Evolutionary conservation across 2,888 invertebrate species (phyloP).

Genomic region (Tetanocera ferruginea): DNA sequence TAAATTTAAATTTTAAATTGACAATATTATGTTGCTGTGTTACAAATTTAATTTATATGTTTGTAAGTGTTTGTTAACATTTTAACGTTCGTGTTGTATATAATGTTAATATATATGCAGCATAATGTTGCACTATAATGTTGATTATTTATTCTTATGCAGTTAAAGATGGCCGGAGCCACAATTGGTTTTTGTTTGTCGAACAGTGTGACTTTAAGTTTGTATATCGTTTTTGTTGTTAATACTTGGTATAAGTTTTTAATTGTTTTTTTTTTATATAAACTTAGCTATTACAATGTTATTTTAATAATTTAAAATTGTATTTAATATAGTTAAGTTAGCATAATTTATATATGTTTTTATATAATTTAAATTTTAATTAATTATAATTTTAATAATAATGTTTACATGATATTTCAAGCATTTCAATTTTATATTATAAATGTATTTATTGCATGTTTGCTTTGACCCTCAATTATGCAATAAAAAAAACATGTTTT

Average conservation of each 20-base stretch:
- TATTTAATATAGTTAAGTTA: not conserved
- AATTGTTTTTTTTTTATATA: not conserved
- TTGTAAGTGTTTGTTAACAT: too few species aligned
- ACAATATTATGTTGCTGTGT: not conserved
- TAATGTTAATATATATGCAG: conserved; percentile 35
- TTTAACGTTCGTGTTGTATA: conserved; percentile 29
- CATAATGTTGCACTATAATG: too few species aligned
- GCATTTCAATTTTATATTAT: conserved; percentile 11
- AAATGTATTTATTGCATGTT: conserved; percentile 20
- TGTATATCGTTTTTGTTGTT: not conserved
- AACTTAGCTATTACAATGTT: not conserved
- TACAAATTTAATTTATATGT: not conserved
- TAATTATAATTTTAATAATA: not conserved
- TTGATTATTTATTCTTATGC: not conserved
- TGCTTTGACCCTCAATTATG: conserved; percentile 27
- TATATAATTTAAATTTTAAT: not conserved
- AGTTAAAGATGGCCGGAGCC: not conserved
- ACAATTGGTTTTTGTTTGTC: too few species aligned
- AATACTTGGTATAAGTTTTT: not conserved
- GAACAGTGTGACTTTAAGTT: too few species aligned
- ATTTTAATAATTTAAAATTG: not conserved
- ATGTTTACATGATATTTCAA: not conserved
- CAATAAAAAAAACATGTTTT: conserved; percentile 27
- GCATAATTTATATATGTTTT: not conserved
- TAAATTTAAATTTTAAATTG: conserved; percentile 14